These are phyloP conservation scores for Parnassius smintheus DNA, from an alignment of 2,888 invertebrate genomes.

Conservation along the genomic window DNA sequence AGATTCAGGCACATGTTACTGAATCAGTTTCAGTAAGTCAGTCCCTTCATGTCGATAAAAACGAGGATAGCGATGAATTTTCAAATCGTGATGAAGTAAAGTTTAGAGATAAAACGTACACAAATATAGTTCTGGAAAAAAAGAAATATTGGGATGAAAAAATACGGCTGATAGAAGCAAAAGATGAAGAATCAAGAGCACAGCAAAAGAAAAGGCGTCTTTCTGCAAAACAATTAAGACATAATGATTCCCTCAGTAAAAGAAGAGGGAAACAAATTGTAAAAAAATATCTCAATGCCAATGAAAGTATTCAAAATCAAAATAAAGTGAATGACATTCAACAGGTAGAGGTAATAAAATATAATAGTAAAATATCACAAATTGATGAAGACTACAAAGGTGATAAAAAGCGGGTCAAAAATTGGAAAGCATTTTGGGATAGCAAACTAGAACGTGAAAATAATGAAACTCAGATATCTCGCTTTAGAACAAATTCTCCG, in stretches of 20 bases:
- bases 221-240: slow-evolving; percentile 57
- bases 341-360: slow-evolving; percentile 28
- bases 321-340: slow-evolving; percentile 31
- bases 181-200: slow-evolving; percentile 55
- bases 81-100: slow-evolving; percentile 44
- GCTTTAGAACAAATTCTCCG: slow-evolving; percentile 38
- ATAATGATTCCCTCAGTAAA: slow-evolving; percentile 69
- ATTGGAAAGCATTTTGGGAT: slow-evolving; percentile 74
- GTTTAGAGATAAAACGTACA: slow-evolving; percentile 51
- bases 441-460: slow-evolving; percentile 57
- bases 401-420: slow-evolving; percentile 57
- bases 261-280: slow-evolving; percentile 68
- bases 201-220: slow-evolving; percentile 57
- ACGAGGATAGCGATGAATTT: slow-evolving; percentile 33
- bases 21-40: slow-evolving; percentile 79
- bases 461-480: slow-evolving; percentile 36
- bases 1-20: slow-evolving; percentile 77
- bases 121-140: slow-evolving; percentile 70
- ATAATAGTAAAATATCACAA: slow-evolving; percentile 29
- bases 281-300: slow-evolving; percentile 57
- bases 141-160: slow-evolving; percentile 77
- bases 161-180: slow-evolving; percentile 69
- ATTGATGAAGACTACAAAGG: slow-evolving; percentile 33
- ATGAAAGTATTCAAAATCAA: slow-evolving; percentile 42
- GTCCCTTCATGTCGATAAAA: slow-evolving; percentile 54